Percentiles rank a stretch among this genome's conserved stretches.
These are phyloP conservation scores for Tolmerus cingulatus DNA, from an alignment of 2,888 invertebrate genomes.

Conservation along the genomic window DNA sequence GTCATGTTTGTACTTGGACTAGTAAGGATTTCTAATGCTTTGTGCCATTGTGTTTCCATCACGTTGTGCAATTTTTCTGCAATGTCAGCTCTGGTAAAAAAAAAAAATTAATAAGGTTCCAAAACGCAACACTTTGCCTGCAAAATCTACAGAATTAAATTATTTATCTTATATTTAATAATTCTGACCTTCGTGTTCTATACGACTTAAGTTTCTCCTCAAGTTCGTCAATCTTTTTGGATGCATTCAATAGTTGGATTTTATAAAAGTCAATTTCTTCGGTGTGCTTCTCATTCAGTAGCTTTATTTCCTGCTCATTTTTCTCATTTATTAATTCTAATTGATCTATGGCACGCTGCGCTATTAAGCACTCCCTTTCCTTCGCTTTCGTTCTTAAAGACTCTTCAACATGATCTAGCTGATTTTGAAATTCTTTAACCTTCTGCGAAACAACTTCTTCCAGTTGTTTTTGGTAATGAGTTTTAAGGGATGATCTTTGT, in stretches of 20 bases:
- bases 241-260: conserved; percentile 74
- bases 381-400: conserved; percentile 72
- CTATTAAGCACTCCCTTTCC: conserved; percentile 71
- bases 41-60: conserved; percentile 84
- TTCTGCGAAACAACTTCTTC: conserved; percentile 80
- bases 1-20: conserved; percentile 55
- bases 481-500: conserved; percentile 73
- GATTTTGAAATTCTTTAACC: conserved; percentile 77
- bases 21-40: conserved; percentile 75
- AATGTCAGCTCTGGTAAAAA: conserved; percentile 71
- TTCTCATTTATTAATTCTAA: conserved; percentile 75
- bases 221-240: conserved; percentile 72
- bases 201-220: conserved; percentile 67
- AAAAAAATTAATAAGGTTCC: background rate
- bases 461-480: conserved; percentile 81
- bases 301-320: conserved; percentile 76
- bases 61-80: conserved; percentile 78
- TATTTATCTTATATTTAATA: no score
- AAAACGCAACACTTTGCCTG: background rate
- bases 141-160: no score
- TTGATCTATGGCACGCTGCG: conserved; percentile 76
- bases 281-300: conserved; percentile 79
- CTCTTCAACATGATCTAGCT: conserved; percentile 75
- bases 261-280: conserved; percentile 80
- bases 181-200: conserved; percentile 56